Base-by-base conservation (phyloP, 2,113 vertebrate species). In the Lucifuga dentata region DNA sequence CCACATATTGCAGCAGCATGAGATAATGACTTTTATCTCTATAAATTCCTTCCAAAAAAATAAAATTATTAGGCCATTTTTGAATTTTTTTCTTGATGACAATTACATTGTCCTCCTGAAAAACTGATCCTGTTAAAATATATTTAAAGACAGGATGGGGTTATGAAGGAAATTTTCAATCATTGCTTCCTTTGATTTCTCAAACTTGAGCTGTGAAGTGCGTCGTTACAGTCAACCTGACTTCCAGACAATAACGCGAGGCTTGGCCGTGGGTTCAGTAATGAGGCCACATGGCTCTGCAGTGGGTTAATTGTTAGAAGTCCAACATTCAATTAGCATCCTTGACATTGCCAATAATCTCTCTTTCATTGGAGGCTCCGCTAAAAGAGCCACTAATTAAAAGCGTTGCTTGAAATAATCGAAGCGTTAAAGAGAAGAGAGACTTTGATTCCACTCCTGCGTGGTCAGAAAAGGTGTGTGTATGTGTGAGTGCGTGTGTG, bases 251-350 rank as follows among this genome's bases (percentile, higher is more conserved):
- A 68, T 48, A 32, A 76, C 79, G 77, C 66, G 44, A 70, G 79
- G 81, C 78, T 72, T 20, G 68, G 64, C 83, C 82, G 17, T 73
- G 77, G 83, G 81, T 86, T 83, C 69, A 76, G 75, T 88, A 88
- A 89, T 87, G 84, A 91, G 78, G 84, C 81, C 84, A 80, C 77
- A 65, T 81, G 83, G 81, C 76, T 88, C 82, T 84, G 77, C 81
- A 85, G 73, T 77, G 79, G 73, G 76, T 73, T 89, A 91, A 92
- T 89, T 92, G 90, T 90, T 89, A 91, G 90, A 91, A 92, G 90
- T 89, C 89, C 86, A 92, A 91, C 91, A 90, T 93, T 93, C 91
- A 93, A 92, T 93, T 94, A 92, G 86, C 84, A 88, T 90, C 91
- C 90, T 91, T 93, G 91, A 91, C 92, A 90, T 92, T 91, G 90